Evolutionary conservation across 2,113 vertebrate genomes (phyloP), one percentile per base, ranked within the genome.

Genomic region (Patagioenas fasciata): DNA sequence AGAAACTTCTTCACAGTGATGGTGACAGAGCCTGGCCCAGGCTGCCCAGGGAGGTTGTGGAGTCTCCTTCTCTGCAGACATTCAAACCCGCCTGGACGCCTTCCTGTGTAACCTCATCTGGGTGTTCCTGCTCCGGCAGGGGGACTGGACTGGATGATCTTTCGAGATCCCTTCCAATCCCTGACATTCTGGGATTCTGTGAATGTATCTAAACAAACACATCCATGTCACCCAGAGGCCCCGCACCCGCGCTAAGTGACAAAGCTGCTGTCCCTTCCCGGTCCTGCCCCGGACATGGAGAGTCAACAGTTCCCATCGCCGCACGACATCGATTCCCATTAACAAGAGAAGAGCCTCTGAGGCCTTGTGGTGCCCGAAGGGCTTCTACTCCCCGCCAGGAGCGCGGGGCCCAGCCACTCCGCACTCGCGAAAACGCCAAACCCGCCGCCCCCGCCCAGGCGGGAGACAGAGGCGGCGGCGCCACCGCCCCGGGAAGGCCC

Each of bases 191-290:
- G 44, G 8, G 44, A 47, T 19, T 47, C 44, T 47, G 44, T 47
- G 44, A 66, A 20, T 0, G 5, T 4, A 11, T 42, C 36, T 32
- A 44, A 50, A 5, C 4, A 54, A 77, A 44, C 40, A 7, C 53
- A 50, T 7, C 28, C 31, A 4, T 3, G 13, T 3, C 18, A 42
- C 32, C 9, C 10, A 0, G 24, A 61, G 42, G 32, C 34, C 71
- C 25, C 20, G 5, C 8, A 36, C 9, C 44, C 6, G 14, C 4
- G 0, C 17, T 5, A 4, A 65, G 31, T 0, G 1, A 9, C 6
- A 24, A 72, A 77, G 34, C 91, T 50, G 23, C 8, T 19, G 62
- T 16, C 36, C 51, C 51, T 23, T 51, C 11, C 11, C 11, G 15
- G 54, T 61, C 24, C 23, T 31, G n/a, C 4, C n/a, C 16, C 10